Evolutionary conservation across 2,888 invertebrate genomes (phyloP).

Genomic region (Lutraria lutraria): DNA sequence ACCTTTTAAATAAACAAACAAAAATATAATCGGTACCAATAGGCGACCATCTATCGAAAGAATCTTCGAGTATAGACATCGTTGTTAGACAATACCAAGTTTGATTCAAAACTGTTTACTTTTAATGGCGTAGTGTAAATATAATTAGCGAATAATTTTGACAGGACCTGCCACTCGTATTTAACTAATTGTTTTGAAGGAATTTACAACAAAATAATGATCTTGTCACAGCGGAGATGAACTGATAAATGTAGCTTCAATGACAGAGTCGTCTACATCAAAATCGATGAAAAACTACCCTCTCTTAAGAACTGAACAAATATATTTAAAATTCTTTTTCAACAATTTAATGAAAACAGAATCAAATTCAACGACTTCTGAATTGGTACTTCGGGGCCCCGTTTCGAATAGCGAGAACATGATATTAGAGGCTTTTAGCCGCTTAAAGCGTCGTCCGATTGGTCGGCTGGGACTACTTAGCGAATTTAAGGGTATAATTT

Average conservation of each 20-base stretch:
- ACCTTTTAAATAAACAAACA: constrained; percentile 7
- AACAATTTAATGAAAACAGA: constrained; percentile 60
- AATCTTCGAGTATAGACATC: not conserved
- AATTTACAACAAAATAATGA: constrained; percentile 31
- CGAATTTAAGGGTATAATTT: constrained; percentile 50
- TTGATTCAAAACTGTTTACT: not conserved
- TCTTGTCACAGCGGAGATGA: not conserved
- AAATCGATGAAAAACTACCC: constrained; percentile 39
- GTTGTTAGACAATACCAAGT: not conserved
- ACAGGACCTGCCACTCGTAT: constrained; percentile 32
- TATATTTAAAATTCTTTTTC: constrained; percentile 53
- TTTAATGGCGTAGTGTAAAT: constrained; percentile 28
- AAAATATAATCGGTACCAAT: not conserved
- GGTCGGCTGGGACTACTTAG: constrained; percentile 34
- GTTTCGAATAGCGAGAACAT: constrained; percentile 33
- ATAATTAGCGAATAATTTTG: constrained; percentile 49
- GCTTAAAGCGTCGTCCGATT: constrained; percentile 29
- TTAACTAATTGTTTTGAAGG: constrained; percentile 49
- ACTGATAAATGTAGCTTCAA: constrained; percentile 34
- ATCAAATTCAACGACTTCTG: constrained; percentile 55
- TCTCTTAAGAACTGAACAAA: constrained; percentile 51
- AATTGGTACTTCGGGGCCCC: constrained; percentile 29
- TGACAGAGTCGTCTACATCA: constrained; percentile 27
- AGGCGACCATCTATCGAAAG: not conserved
- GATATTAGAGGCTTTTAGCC: constrained; percentile 25